Conservation (phyloP, 2,797 vertebrate species). For the Hoplostethus mediterraneus region DNA sequence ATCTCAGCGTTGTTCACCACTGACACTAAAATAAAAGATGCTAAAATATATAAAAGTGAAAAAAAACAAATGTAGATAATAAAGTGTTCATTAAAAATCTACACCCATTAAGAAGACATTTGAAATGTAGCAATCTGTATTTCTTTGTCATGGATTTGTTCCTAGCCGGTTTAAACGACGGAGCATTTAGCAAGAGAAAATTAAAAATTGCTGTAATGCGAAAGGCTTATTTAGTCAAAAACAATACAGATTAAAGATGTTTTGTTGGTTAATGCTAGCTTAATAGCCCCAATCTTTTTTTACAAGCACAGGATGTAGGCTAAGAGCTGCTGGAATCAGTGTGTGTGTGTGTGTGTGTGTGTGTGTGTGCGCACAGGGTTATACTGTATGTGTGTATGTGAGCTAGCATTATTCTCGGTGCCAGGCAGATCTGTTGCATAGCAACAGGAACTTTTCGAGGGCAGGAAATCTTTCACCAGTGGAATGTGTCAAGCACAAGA, state of each 20-base stretch:
- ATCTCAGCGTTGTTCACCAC: too few species aligned
- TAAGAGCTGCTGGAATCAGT: slow-evolving; percentile 48
- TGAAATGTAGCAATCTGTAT: slow-evolving; percentile 8
- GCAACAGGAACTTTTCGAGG: slow-evolving; percentile 85
- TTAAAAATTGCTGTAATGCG: slow-evolving; percentile 30
- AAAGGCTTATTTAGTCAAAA: slow-evolving; percentile 48
- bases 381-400: slow-evolving; percentile 62
- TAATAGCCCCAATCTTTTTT: slow-evolving; percentile 46
- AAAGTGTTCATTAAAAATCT: background rate
- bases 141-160: slow-evolving; percentile 10
- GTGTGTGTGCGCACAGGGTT: slow-evolving; percentile 29
- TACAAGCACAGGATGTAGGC: slow-evolving; percentile 64
- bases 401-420: slow-evolving; percentile 77
- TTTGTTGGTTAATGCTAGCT: slow-evolving; percentile 46
- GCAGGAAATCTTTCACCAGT: slow-evolving; percentile 81
- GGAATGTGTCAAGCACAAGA: slow-evolving; percentile 81
- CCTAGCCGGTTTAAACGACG: slow-evolving; percentile 19
- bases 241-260: slow-evolving; percentile 58
- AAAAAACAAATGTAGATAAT: background rate
- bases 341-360: slow-evolving; percentile 34
- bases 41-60: background rate
- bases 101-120: background rate
- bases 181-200: slow-evolving; percentile 11
- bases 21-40: too few species aligned
- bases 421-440: slow-evolving; percentile 87